These are phyloP conservation scores for Iselma pallidipennis DNA, from an alignment of 2,888 invertebrate species.

Conservation along the genomic window DNA sequence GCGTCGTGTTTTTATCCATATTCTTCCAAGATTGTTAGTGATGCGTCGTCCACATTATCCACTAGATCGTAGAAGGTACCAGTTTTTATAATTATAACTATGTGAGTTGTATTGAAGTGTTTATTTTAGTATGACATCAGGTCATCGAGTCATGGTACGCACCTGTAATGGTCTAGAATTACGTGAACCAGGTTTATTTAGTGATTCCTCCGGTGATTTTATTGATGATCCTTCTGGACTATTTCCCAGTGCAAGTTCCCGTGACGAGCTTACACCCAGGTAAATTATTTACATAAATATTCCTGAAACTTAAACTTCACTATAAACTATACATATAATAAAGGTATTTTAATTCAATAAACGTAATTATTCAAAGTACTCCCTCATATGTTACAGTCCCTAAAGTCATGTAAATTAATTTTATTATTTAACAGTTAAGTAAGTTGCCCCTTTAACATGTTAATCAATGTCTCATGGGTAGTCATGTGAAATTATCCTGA, in stretches of 20 bases:
- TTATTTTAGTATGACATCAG: conserved; percentile 29
- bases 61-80: conserved; percentile 63
- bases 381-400: too few relatives aligned
- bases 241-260: conserved; percentile 61
- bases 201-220: conserved; percentile 48
- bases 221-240: conserved; percentile 58
- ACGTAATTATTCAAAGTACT: background rate
- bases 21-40: conserved; percentile 89
- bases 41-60: conserved; percentile 83
- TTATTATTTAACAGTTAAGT: too few relatives aligned
- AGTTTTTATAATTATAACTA: background rate
- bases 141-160: conserved; percentile 69
- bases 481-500: background rate
- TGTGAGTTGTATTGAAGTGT: background rate
- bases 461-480: background rate
- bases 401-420: background rate
- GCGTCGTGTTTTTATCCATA: conserved; percentile 92
- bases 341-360: background rate
- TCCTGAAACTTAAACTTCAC: too few relatives aligned
- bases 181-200: conserved; percentile 58
- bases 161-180: conserved; percentile 79
- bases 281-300: conserved; percentile 33
- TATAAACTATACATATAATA: too few relatives aligned
- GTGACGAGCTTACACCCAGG: conserved; percentile 62
- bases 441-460: too few relatives aligned